A percentile compares a stretch with the other conserved stretches of the same genome.
phyloP scores from a whole-genome alignment of 2,797 vertebrate species.

The Balearica regulorum region DNA sequence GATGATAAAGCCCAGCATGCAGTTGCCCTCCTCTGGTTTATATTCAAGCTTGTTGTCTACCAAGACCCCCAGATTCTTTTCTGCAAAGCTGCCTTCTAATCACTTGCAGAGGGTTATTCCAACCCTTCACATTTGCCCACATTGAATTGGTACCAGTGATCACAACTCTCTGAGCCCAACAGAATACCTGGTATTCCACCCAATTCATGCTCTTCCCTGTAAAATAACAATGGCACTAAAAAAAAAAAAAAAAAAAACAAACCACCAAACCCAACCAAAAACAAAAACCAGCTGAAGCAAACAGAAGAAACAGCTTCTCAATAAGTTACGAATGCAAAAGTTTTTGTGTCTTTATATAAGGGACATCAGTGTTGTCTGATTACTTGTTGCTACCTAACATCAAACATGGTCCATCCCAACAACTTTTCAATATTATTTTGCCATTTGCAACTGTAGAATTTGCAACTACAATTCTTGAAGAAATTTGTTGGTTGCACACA shows the following conservation, averaged over 20 bases:
- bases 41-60: neutral
- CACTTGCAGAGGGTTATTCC: neutral
- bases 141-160: neutral
- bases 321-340: neutral
- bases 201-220: neutral
- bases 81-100: neutral
- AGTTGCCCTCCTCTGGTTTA: neutral
- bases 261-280: too few relatives aligned
- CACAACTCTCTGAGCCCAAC: neutral
- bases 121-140: neutral
- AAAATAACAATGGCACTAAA: neutral
- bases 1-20: neutral
- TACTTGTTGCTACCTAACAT: neutral
- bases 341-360: neutral
- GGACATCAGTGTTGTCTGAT: neutral
- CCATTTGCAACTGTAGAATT: neutral
- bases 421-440: neutral
- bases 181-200: neutral
- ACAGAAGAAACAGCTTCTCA: neutral
- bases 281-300: neutral
- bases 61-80: neutral
- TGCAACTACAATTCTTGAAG: neutral
- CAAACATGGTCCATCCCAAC: neutral
- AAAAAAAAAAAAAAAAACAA: neutral
- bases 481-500: neutral